A percentile compares a stretch with the other conserved stretches of the same genome.
phyloP scores from a whole-genome alignment of 1,140 invertebrate genomes.

The Rhysida immarginata region DNA sequence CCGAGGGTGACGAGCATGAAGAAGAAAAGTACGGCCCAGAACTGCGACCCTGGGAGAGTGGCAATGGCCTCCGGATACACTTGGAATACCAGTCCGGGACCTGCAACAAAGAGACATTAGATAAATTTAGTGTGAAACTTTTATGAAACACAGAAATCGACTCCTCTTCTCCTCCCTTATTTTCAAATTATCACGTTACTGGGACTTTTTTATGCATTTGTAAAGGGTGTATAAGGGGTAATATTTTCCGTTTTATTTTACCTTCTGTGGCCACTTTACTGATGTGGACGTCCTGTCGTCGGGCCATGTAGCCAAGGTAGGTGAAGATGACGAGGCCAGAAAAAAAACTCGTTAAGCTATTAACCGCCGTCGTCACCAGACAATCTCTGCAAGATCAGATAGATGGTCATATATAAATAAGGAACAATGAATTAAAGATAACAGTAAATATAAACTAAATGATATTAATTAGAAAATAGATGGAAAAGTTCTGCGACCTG shows the following conservation, averaged over 20 bases:
- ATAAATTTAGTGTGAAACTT: conserved; percentile 4
- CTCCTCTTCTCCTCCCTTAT: too few relatives aligned
- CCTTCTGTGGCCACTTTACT: conserved; percentile 73
- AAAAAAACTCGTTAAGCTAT: conserved; percentile 78
- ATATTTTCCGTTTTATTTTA: conserved; percentile 20
- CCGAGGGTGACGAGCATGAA: conserved; percentile 85
- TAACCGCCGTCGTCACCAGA: conserved; percentile 42
- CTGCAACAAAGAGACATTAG: conserved; percentile 31
- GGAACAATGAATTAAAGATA: neutral
- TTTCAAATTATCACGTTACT: too few relatives aligned
- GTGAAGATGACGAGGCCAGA: conserved; percentile 89
- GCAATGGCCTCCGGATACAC: conserved; percentile 83
- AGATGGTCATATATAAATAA: too few relatives aligned
- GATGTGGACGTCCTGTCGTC: conserved; percentile 63
- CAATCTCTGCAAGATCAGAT: conserved; percentile 25
- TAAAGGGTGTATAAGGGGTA: too few relatives aligned
- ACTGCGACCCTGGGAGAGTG: conserved; percentile 67
- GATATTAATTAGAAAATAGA: neutral
- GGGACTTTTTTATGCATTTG: too few relatives aligned
- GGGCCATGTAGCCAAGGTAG: conserved; percentile 79
- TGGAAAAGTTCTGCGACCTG: too few relatives aligned
- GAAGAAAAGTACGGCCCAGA: conserved; percentile 85
- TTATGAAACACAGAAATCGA: too few relatives aligned
- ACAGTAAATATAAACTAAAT: neutral
- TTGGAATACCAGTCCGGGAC: conserved; percentile 75